A percentile compares a stretch with the other conserved stretches of the same genome.
Evolutionary conservation across 2,113 vertebrate genomes (phyloP).

Genomic region (Tragulus kanchil): DNA sequence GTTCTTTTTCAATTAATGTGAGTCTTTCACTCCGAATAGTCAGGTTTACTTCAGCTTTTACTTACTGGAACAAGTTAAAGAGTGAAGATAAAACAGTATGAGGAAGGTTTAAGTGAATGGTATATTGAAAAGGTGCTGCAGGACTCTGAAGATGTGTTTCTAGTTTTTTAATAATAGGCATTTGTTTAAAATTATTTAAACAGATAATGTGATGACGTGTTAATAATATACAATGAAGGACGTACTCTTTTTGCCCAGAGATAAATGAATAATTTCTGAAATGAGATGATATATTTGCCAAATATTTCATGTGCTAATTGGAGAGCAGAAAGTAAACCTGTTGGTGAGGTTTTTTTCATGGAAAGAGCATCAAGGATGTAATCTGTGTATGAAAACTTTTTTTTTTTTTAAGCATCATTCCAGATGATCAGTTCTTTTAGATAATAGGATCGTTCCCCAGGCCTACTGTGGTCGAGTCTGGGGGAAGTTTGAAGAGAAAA

Average conservation of each 20-base stretch:
- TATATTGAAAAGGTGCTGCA: not conserved
- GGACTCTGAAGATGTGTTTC: not conserved
- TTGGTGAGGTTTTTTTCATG: not conserved
- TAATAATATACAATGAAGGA: not conserved
- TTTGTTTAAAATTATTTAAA: not conserved
- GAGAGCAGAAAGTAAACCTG: not conserved
- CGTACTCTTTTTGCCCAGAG: constrained; percentile 13
- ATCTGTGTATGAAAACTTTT: not conserved
- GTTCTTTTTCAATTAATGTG: constrained; percentile 20
- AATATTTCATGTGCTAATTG: constrained; percentile 55
- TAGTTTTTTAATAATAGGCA: not conserved
- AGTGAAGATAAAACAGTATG: not conserved
- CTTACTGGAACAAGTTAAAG: constrained; percentile 40
- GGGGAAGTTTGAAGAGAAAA: not conserved
- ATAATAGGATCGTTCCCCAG: not conserved
- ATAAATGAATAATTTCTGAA: constrained; percentile 18
- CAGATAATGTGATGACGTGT: not conserved
- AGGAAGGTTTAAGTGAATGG: not conserved
- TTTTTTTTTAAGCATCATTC: not conserved
- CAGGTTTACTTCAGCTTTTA: constrained; percentile 19
- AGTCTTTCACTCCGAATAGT: not conserved
- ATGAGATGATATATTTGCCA: not conserved
- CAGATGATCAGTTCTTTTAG: not conserved
- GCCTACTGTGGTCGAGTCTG: not conserved
- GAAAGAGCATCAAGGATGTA: not conserved